Evolutionary conservation across 2,113 vertebrate genomes (phyloP), one percentile per base, ranked within the genome.

Genomic region (Peromyscus leucopus): DNA sequence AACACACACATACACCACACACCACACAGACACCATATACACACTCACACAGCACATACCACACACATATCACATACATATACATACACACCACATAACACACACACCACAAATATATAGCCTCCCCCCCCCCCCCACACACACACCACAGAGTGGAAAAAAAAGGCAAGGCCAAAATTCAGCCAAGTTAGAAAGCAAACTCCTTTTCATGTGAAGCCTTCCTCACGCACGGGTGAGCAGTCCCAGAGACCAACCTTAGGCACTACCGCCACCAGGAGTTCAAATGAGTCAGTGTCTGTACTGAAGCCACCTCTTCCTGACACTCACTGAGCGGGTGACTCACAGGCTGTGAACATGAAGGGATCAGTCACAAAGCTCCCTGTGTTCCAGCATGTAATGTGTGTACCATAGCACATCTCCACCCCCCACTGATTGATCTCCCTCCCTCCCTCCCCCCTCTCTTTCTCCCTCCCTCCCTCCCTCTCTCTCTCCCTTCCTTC

Each of bases 211-310:
- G 19, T 82, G 87, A 84, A 42, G 71, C 48, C 65, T 89, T 75
- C 39, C 19, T 36, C 48, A 67, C 24, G 21, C 46, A 11, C 2
- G 6, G 22, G 8, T 36, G 80, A 59, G 21, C n/a, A 78, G 51
- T 17, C 22, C 33, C 63, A 36, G 84, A 61, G 63, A 83, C 46
- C 46, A 28, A 92, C 57, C 57, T 46, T 80, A 46, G 80, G 15
- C 63, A n/a, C 92, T 91, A 36, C 63, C 80, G 63, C 80, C 57
- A 74, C 63, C 88, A 87, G 80, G 72, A 93, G 55, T 51, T 67
- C 55, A 93, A 19, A 93, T 26, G 19, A 71, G 39, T 42, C 59
- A 93, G 61, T 21, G 65, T 33, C 65, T 61, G 42, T 76, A 36
- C 84, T 61, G 61, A 75, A 17, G 16, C 72, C 46, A 3, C 9